Conservation (phyloP, 2,888 invertebrate species). For the Eupelmus urozonus region DNA sequence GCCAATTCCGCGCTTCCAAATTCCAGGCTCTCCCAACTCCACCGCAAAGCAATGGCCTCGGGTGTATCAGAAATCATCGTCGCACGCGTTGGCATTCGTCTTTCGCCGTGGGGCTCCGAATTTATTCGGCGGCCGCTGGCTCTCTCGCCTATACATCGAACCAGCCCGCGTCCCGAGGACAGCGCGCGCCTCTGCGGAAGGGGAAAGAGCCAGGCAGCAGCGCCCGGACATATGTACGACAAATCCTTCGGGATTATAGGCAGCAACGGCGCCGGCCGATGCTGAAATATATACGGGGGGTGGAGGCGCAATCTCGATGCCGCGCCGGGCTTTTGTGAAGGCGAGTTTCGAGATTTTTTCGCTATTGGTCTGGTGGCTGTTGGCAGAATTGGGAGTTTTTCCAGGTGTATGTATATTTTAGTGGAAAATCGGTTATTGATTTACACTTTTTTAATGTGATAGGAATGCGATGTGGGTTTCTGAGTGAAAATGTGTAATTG, state of each 20-base stretch:
- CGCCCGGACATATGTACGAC: slow-evolving; percentile 74
- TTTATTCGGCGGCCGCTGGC: slow-evolving; percentile 38
- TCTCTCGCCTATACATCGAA: neutral
- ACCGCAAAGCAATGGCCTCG: slow-evolving; percentile 72
- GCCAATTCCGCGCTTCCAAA: too few relatives aligned
- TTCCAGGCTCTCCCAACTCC: too few relatives aligned
- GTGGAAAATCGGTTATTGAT: too few relatives aligned
- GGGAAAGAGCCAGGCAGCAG: neutral
- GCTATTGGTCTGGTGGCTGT: too few relatives aligned
- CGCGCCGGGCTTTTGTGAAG: neutral
- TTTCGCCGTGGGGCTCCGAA: slow-evolving; percentile 62
- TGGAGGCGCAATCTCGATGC: neutral
- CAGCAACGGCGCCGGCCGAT: slow-evolving; percentile 65
- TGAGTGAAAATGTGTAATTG: too few relatives aligned
- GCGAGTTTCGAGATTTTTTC: too few relatives aligned
- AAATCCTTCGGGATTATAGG: slow-evolving; percentile 75
- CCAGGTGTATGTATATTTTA: too few relatives aligned
- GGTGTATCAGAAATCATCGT: slow-evolving; percentile 72
- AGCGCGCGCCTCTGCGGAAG: too few relatives aligned
- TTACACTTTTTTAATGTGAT: too few relatives aligned
- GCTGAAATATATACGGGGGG: slow-evolving; percentile 71
- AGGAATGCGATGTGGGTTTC: too few relatives aligned
- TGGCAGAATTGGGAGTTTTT: too few relatives aligned
- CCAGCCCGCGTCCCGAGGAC: slow-evolving; percentile 68
- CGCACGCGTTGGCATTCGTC: slow-evolving; percentile 73